Conservation (phyloP, 2,113 vertebrate genomes). For the Plecturocebus donacophilus region DNA sequence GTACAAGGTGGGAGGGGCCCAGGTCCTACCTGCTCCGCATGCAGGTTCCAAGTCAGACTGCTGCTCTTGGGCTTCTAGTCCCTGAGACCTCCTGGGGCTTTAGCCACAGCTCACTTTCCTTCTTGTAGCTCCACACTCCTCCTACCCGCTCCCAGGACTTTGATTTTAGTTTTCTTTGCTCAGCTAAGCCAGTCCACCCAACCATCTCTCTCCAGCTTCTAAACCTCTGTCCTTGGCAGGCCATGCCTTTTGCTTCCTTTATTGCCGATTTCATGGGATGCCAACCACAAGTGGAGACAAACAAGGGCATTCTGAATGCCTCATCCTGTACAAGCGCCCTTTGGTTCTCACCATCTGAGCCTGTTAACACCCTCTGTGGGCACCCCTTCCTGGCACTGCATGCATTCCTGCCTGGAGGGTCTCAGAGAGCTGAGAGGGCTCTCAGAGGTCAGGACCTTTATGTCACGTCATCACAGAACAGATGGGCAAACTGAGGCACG, state of each 20-base stretch:
- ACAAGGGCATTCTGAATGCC: fast-evolving
- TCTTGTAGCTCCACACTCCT: background rate
- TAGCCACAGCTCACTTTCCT: background rate
- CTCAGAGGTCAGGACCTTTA: too few species aligned
- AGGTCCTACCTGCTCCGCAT: background rate
- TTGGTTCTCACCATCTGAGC: background rate
- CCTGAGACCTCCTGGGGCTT: too few species aligned
- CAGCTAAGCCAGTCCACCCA: fast-evolving
- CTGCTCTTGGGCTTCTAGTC: background rate
- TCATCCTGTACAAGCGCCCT: background rate
- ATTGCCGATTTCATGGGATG: fast-evolving
- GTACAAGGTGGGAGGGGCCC: background rate
- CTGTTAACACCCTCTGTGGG: fast-evolving
- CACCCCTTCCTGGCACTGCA: fast-evolving
- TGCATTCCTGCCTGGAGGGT: background rate
- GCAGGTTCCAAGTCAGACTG: background rate
- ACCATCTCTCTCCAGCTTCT: background rate
- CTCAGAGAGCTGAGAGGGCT: background rate
- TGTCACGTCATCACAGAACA: background rate
- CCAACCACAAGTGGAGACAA: background rate
- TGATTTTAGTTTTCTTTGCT: background rate
- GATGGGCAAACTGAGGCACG: background rate
- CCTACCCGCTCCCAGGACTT: background rate
- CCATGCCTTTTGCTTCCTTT: too few species aligned
- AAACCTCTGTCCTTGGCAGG: background rate